Percentiles rank a stretch among this genome's conserved stretches.
Evolutionary conservation across 2,113 vertebrate species (phyloP).

Genomic region (Menura novaehollandiae): DNA sequence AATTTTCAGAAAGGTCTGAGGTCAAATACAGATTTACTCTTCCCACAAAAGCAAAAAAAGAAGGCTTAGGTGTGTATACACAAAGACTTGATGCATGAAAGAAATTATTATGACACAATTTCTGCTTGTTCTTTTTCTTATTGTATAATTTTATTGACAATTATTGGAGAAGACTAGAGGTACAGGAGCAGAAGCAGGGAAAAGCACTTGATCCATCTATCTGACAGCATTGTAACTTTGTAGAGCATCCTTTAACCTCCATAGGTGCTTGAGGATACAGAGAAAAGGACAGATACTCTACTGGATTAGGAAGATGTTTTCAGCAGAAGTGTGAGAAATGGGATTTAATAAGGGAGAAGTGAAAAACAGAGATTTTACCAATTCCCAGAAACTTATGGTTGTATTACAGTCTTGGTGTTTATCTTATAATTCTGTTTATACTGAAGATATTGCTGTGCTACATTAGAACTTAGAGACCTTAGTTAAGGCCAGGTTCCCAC

Average conservation of each 20-base stretch:
- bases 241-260: background rate
- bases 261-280: background rate
- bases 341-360: background rate
- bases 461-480: background rate
- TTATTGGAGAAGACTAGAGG: background rate
- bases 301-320: background rate
- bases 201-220: rapidly evolving
- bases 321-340: background rate
- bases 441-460: background rate
- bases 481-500: background rate
- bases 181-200: background rate
- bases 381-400: background rate
- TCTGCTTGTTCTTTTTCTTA: background rate
- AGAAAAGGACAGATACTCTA: background rate
- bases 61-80: background rate
- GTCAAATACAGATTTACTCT: constrained; percentile 69
- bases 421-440: background rate
- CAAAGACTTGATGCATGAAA: background rate
- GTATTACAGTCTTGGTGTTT: background rate
- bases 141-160: background rate
- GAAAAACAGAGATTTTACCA: background rate
- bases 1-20: constrained; percentile 66
- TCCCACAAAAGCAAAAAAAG: constrained; percentile 15
- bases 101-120: background rate
- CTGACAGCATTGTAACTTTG: background rate